Base-by-base conservation (phyloP, 2,888 invertebrate genomes). In the Tiphia femorata region DNA sequence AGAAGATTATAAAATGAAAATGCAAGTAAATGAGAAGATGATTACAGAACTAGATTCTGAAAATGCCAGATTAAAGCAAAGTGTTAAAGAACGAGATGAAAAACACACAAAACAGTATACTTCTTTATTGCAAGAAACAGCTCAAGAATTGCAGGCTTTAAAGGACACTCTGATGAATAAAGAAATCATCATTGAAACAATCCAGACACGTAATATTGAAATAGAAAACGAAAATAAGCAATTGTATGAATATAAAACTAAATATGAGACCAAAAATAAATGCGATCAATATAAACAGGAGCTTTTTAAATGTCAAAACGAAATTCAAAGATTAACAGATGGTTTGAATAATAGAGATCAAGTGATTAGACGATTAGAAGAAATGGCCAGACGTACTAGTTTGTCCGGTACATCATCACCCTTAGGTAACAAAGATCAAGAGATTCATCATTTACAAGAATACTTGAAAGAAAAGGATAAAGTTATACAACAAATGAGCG, bases 381-480 rank as follows among this genome's bases (percentile, higher is more conserved):
- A 80, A 49, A 79, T 80, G 72, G 78, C 77, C 1, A 74, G 74
- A 19, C 69, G 78, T 19, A 67, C 67, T 10, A 81, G 73, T 20
- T 49, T 68, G 2, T 77, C 80, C 0, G 75, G 68, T 1, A 57
- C 71, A 0, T 78, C 77, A 2, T 76, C 79, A 0, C 73, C 77
- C 0, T 71, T 65, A 5, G 72, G 77, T 3, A 72, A 73, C 19
- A 81, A 81, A 25, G 85, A 85, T 48, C 85, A 86, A 54, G 89
- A 91, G 76, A 81, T 90, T 1, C 83, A 84, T 16, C 84, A 85
- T 54, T 79, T 90, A 29, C 87, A 88, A 70, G 86, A 87, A 10
- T 85, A 86, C 25, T 70, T 91, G 0, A 86, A 55, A 86, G 87
- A 88, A 41, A 88, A 88, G 68, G 89, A 91, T 30, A 85, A 84